These are phyloP conservation scores for Leucozona laternaria DNA, from an alignment of 2,888 invertebrate species.

Conservation along the genomic window DNA sequence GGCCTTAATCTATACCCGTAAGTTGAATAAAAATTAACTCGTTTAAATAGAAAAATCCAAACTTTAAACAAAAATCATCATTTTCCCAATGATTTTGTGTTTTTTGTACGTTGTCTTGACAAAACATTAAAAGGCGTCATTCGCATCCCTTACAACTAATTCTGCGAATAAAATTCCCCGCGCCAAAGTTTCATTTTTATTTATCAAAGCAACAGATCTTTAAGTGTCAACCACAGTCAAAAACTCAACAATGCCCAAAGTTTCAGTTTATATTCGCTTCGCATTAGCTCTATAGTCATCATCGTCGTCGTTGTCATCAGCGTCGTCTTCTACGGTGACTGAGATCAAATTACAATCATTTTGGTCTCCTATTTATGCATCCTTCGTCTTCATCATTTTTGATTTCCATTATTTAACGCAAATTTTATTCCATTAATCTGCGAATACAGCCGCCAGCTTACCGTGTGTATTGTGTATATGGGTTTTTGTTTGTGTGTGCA, in stretches of 20 bases:
- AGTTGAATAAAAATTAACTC: no score
- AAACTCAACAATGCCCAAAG: constrained; percentile 50
- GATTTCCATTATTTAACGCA: constrained; percentile 65
- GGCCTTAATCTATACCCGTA: no score
- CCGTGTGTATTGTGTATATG: no score
- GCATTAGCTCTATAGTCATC: constrained; percentile 32
- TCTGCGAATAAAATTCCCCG: constrained; percentile 11
- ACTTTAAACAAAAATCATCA: no score
- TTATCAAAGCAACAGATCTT: constrained; percentile 43
- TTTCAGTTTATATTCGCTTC: constrained; percentile 44
- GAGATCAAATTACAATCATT: constrained; percentile 68
- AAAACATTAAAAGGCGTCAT: background rate
- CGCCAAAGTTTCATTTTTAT: constrained; percentile 10
- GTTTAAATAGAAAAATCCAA: no score
- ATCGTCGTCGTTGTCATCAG: background rate
- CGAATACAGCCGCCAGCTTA: background rate
- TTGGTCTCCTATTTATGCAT: constrained; percentile 34
- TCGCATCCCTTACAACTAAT: constrained; percentile 7
- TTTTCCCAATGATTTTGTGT: no score
- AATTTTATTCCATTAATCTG: constrained; percentile 69
- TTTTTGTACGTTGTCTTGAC: background rate
- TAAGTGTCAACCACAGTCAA: constrained; percentile 62
- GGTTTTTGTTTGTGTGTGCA: constrained; percentile 20
- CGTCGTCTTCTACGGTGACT: constrained; percentile 21
- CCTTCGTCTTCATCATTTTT: constrained; percentile 47